phyloP scores from a whole-genome alignment of 2,888 invertebrate genomes.

The Saturnia japonica region DNA sequence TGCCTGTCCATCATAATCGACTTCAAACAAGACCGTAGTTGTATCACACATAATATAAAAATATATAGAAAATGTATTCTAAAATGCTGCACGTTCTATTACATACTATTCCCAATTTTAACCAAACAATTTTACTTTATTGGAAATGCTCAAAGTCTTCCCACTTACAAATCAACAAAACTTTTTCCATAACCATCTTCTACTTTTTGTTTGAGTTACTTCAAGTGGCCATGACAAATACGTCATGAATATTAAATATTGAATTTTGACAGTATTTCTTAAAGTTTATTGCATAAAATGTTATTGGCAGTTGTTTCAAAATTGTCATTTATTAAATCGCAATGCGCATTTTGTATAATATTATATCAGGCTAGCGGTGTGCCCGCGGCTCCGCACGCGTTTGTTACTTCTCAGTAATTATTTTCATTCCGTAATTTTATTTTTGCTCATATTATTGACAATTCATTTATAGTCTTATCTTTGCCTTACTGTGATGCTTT shows the following conservation, averaged over 20 bases:
- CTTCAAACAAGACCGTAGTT: not conserved
- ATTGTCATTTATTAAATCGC: not conserved
- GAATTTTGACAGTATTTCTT: slow-evolving; percentile 28
- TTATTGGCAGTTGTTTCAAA: slow-evolving; percentile 18
- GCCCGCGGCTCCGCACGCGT: too few species aligned
- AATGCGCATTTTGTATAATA: not conserved
- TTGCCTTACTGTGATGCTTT: too few species aligned
- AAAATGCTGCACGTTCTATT: not conserved
- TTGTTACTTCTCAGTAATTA: too few species aligned
- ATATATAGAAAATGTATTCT: not conserved
- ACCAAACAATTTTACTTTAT: slow-evolving; percentile 22
- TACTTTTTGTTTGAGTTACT: slow-evolving; percentile 51
- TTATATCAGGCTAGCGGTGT: too few species aligned
- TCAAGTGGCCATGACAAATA: slow-evolving; percentile 47
- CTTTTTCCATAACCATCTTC: slow-evolving; percentile 54
- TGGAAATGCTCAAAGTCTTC: slow-evolving; percentile 32
- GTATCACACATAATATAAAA: not conserved
- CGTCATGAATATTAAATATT: slow-evolving; percentile 46
- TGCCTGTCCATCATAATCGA: not conserved
- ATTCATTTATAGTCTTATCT: too few species aligned
- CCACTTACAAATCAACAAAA: slow-evolving; percentile 46
- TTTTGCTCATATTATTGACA: too few species aligned
- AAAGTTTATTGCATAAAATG: slow-evolving; percentile 25
- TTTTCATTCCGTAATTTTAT: too few species aligned
- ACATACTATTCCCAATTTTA: not conserved